Percentiles rank a stretch among this genome's conserved stretches.
Conservation (phyloP, 2,113 vertebrate genomes). For the Scartelaos histophorus region DNA sequence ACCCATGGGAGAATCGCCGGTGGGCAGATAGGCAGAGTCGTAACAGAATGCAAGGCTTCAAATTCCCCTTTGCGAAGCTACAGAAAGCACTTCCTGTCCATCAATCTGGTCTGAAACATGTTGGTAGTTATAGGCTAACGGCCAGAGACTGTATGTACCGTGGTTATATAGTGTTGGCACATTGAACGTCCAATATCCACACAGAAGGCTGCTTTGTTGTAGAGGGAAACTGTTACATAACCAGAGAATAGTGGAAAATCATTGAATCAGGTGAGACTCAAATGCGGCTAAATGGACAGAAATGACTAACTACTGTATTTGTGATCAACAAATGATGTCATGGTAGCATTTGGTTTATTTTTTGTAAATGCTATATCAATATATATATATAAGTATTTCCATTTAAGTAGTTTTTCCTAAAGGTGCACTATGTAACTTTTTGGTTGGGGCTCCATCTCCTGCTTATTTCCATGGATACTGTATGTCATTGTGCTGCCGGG, state of each 20-base stretch:
- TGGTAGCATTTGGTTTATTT: no score
- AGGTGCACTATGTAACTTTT: no score
- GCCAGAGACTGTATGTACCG: constrained; percentile 38
- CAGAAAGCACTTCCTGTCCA: constrained; percentile 26
- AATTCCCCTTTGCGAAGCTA: neutral
- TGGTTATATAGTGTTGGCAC: constrained; percentile 28
- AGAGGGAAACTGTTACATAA: constrained; percentile 36
- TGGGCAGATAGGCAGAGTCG: neutral
- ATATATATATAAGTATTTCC: neutral
- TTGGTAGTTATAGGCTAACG: constrained; percentile 35
- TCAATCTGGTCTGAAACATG: constrained; percentile 33
- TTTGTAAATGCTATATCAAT: no score
- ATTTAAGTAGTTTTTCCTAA: neutral
- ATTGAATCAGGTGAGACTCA: neutral
- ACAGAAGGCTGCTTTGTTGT: constrained; percentile 49
- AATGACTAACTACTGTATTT: no score
- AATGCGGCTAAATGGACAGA: no score
- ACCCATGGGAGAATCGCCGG: neutral
- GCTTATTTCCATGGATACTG: no score
- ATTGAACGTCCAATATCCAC: constrained; percentile 28
- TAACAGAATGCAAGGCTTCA: neutral
- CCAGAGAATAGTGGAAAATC: constrained; percentile 10
- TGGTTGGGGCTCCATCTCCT: no score
- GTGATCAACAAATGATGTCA: no score
- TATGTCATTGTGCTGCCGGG: no score